Conservation (phyloP, 2,797 vertebrate genomes). For the Pseudopleuronectes americanus region DNA sequence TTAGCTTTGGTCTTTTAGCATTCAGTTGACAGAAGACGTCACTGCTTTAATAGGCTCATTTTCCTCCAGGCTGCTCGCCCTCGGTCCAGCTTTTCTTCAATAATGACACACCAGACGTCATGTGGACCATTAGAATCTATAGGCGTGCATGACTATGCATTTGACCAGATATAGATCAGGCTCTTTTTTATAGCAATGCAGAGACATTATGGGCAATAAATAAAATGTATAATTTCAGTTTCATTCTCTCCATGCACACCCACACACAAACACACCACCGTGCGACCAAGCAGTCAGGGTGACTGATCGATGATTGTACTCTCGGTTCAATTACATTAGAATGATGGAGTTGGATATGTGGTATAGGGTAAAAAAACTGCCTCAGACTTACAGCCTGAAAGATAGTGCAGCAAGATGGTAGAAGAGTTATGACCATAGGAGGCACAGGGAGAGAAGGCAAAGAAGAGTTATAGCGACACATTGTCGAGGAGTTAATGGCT, state of each 20-base stretch:
- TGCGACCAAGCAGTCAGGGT: slow-evolving; percentile 14
- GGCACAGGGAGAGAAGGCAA: slow-evolving; percentile 7
- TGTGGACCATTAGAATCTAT: neutral
- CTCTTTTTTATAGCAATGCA: slow-evolving; percentile 7
- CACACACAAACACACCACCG: slow-evolving; percentile 17
- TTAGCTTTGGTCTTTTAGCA: neutral
- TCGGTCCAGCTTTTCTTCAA: neutral
- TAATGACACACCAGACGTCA: neutral
- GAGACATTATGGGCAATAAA: slow-evolving; percentile 22
- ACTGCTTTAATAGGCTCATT: neutral
- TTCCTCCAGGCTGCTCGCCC: neutral
- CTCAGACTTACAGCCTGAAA: slow-evolving; percentile 37
- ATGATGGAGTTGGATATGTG: slow-evolving; percentile 61
- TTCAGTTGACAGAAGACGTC: neutral
- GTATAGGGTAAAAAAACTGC: slow-evolving; percentile 20
- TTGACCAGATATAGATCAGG: slow-evolving; percentile 1
- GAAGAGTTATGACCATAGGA: slow-evolving; percentile 54
- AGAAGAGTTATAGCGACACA: slow-evolving; percentile 36
- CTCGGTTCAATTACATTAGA: slow-evolving; percentile 65
- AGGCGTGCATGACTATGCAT: neutral
- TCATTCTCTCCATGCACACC: slow-evolving; percentile 11
- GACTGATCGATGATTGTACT: slow-evolving; percentile 53
- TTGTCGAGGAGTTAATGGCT: slow-evolving; percentile 8
- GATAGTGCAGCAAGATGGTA: slow-evolving; percentile 24
- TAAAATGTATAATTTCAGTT: slow-evolving; percentile 17